Evolutionary conservation across 2,888 invertebrate species (phyloP).

Genomic region (Pocota personata): DNA sequence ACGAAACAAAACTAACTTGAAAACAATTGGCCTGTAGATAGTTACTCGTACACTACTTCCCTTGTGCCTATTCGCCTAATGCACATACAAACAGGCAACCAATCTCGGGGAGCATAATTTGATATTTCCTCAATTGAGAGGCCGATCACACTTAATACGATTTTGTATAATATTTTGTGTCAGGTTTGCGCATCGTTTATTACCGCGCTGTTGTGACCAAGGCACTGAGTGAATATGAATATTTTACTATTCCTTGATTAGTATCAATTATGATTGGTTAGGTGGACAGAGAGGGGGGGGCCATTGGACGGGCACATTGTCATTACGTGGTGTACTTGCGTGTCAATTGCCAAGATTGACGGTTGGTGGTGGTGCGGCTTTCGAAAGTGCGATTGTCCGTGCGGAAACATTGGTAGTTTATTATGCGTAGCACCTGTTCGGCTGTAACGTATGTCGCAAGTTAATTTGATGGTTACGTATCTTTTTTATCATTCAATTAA

Average conservation of each 20-base stretch:
- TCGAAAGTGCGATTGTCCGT: slow-evolving; percentile 57
- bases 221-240: slow-evolving; percentile 18
- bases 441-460: slow-evolving; percentile 62
- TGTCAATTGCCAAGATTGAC: slow-evolving; percentile 33
- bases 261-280: slow-evolving; percentile 32
- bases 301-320: slow-evolving; percentile 18
- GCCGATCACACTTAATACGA: slow-evolving; percentile 46
- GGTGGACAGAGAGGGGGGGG: not conserved
- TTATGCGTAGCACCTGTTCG: slow-evolving; percentile 65
- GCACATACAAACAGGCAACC: slow-evolving; percentile 16
- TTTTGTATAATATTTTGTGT: slow-evolving; percentile 8
- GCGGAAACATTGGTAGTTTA: slow-evolving; percentile 63
- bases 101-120: slow-evolving; percentile 77
- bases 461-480: slow-evolving; percentile 45
- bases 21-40: slow-evolving; percentile 62
- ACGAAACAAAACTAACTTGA: slow-evolving; percentile 54
- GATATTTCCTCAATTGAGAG: slow-evolving; percentile 82
- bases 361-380: slow-evolving; percentile 25
- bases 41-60: slow-evolving; percentile 50
- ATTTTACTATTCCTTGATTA: slow-evolving; percentile 42
- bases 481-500: slow-evolving; percentile 39
- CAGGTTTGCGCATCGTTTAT: slow-evolving; percentile 48
- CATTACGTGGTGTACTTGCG: slow-evolving; percentile 46
- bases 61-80: slow-evolving; percentile 36
- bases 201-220: slow-evolving; percentile 28